A percentile compares a stretch with the other conserved stretches of the same genome.
Conservation (phyloP, 1,140 invertebrate genomes). For the Goniozus legneri region DNA sequence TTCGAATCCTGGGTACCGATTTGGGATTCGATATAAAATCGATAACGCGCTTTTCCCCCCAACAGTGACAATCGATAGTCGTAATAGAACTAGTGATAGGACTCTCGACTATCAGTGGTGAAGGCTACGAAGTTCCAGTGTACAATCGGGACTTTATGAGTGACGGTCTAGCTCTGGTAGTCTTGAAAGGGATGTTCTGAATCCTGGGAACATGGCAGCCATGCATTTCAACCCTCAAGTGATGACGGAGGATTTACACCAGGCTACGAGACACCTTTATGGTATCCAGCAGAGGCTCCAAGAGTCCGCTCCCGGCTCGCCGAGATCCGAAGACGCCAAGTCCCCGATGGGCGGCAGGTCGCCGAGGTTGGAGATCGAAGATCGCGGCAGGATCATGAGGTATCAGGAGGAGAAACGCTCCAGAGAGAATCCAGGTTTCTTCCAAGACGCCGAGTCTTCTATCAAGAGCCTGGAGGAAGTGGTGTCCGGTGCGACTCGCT, state of each 20-base stretch:
- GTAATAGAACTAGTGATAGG: no score
- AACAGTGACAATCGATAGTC: no score
- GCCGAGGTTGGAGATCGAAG: constrained; percentile 22
- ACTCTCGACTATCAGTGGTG: no score
- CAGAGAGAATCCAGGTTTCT: constrained; percentile 11
- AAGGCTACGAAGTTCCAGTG: no score
- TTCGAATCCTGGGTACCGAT: constrained; percentile 4
- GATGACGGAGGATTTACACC: constrained; percentile 36
- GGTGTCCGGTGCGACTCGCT: constrained; percentile 15
- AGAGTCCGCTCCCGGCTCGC: constrained; percentile 27
- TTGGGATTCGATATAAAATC: constrained; percentile 5
- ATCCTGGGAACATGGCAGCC: constrained; percentile 27
- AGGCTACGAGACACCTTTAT: constrained; percentile 25
- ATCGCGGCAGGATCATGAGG: constrained; percentile 14
- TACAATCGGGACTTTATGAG: no score
- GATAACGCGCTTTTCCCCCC: constrained; percentile 3
- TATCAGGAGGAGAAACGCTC: constrained; percentile 20
- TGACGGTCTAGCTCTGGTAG: neutral
- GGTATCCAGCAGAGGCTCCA: constrained; percentile 30
- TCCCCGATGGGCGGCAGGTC: constrained; percentile 19
- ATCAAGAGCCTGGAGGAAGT: constrained; percentile 17
- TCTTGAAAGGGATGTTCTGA: constrained; percentile 7
- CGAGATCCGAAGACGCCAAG: constrained; percentile 30
- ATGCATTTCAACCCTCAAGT: constrained; percentile 46
- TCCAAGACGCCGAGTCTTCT: constrained; percentile 15